Base-by-base conservation (phyloP, 1,140 invertebrate genomes). In the Drosophila yakuba region DNA sequence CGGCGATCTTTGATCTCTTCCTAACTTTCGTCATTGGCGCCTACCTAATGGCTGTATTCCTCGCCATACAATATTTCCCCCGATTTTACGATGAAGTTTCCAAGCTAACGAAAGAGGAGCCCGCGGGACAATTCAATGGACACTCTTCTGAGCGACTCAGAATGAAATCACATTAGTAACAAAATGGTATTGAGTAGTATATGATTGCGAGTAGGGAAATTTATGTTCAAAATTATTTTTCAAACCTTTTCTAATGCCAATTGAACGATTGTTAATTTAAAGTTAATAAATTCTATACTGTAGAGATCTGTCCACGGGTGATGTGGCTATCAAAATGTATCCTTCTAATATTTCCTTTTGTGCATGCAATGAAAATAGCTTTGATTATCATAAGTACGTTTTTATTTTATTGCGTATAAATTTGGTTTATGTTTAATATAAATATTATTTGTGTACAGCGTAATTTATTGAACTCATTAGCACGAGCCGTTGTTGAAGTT, bases 1-100 rank as follows among this genome's bases (percentile, higher is more conserved):
- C 98, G 74, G 98, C 98, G 25, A 95, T 99, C 47, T 99, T 99
- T 94, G 98, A 99, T 94, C 95, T 99, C 41, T 96, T 99, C 74
- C 94, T 99, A 3, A 98, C 98, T 8, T 90, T 97, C 62, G 95
- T 95, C 35, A 99, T 99, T 89, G 93, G 95, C 39, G 93, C 95
- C 8, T 99, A 99, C 92, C 94, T 99, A 48, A 94, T 94, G 36
- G 71, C 95, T 7, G 94, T 99, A 11, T 99, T 98, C 92, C 94
- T 98, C 47, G 93, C 95, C 48, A 95, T 98, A 50, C 96, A 97
- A 90, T 95, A 95, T 68, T 96, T 96, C 80, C 94, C 95, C 10
- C 68, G 86, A 0, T 93, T 95, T 58, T 95, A 95, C 73, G 90
- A 91, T 12, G 80, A 93, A 36, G 93, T 93, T 58, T 93, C 93